Base-by-base conservation (phyloP, 2,888 invertebrate species). In the Gymnoscelis rufifasciata region DNA sequence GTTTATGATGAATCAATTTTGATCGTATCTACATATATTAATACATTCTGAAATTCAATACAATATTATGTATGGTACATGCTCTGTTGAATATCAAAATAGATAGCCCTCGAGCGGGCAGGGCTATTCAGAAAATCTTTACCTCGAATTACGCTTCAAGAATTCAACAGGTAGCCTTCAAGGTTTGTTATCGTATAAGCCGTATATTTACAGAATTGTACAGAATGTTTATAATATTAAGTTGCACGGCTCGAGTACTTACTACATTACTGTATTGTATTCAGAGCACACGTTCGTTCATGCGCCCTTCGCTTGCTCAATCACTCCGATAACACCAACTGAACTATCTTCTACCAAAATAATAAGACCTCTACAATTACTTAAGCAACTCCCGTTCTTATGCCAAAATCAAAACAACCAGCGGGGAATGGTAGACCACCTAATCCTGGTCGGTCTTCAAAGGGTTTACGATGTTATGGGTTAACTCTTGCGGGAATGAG, bases 261-360 rank as follows among this genome's bases (percentile, higher is more conserved):
- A n/a, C 10, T 28, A 4, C 31, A 12, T 14, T n/a, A n/a, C 64
- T 59, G 33, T 66, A 62, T 69, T 51, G 64, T 61, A 74, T 73
- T 74, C 75, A 43, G 59, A 58, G 70, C 75, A 74, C 70, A 71
- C 66, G 38, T 30, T 38, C 4, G 64, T 68, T 58, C 45, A 30
- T 60, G 47, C 48, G 63, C 60, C 71, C 70, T 71, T 71, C 68
- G 60, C 62, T 62, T 57, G 56, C 59, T 68, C 61, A 64, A 68
- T 66, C 68, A 60, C 60, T 51, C 43, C 64, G 69, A 71, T 72
- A 71, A 66, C 66, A 64, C 52, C 64, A 56, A 62, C 57, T 60
- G 54, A 57, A 59, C 59, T 60, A 59, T 55, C 52, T 56, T 52
- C 51, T 40, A 42, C 66, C 63, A 62, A 43, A 14, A 8, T 43